A percentile compares a stretch with the other conserved stretches of the same genome.
Conservation (phyloP, 2,888 invertebrate species). For the Mythimna loreyi region DNA sequence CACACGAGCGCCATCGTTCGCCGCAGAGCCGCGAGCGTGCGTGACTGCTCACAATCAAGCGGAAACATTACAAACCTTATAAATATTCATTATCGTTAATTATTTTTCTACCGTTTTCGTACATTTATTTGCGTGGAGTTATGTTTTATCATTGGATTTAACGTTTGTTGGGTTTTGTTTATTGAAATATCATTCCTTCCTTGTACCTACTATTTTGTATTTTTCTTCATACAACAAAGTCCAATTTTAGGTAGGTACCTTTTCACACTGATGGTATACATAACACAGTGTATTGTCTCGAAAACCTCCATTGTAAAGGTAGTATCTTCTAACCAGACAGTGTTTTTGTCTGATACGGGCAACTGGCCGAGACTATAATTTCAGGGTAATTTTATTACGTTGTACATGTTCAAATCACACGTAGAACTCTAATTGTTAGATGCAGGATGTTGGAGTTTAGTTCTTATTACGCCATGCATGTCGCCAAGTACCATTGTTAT, state of each 20-base stretch:
- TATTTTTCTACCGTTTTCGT: slow-evolving; percentile 59
- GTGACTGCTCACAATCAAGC: slow-evolving; percentile 65
- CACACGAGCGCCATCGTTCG: slow-evolving; percentile 54
- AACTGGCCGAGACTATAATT: too few species aligned
- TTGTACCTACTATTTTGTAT: background rate
- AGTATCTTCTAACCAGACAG: too few species aligned
- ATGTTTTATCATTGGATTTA: slow-evolving; percentile 35
- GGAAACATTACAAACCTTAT: slow-evolving; percentile 66
- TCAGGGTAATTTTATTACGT: too few species aligned
- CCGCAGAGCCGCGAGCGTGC: slow-evolving; percentile 52
- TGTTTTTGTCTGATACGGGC: too few species aligned
- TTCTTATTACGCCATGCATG: too few species aligned
- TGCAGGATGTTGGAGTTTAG: too few species aligned
- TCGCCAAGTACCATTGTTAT: too few species aligned
- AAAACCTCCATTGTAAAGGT: too few species aligned
- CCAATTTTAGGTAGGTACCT: background rate
- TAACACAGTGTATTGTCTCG: too few species aligned
- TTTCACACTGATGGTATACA: background rate
- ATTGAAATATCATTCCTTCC: background rate
- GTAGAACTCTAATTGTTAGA: too few species aligned
- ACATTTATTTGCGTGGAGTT: slow-evolving; percentile 31
- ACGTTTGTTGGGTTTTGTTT: background rate
- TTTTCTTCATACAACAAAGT: background rate
- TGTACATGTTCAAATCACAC: too few species aligned
- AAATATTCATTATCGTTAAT: slow-evolving; percentile 66